Conservation (phyloP, 1,140 invertebrate genomes). For the Eueides isabella region DNA sequence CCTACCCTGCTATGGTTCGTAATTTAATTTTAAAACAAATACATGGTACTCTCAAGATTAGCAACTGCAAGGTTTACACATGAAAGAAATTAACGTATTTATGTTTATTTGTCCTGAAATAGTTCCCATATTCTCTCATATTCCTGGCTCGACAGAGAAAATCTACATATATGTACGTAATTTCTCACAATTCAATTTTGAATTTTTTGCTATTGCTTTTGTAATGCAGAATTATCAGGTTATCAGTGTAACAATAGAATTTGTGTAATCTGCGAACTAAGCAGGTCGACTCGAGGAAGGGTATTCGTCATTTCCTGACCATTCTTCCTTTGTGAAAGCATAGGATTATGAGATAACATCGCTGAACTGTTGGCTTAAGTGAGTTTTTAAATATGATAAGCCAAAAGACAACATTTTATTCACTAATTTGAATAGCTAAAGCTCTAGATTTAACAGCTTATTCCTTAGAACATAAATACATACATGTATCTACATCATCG, state of each 20-base stretch:
- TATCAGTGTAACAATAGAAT: slow-evolving; percentile 39
- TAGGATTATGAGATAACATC: slow-evolving; percentile 15
- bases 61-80: too few species aligned
- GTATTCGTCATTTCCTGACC: slow-evolving; percentile 64
- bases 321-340: slow-evolving; percentile 21
- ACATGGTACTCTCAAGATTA: too few species aligned
- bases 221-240: slow-evolving; percentile 41
- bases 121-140: neutral
- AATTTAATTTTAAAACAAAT: too few species aligned
- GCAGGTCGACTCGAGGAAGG: slow-evolving; percentile 36
- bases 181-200: neutral
- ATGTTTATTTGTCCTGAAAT: neutral
- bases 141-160: neutral
- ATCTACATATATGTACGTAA: neutral
- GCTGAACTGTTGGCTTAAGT: slow-evolving; percentile 10
- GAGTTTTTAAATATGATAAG: slow-evolving; percentile 10
- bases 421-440: slow-evolving; percentile 5
- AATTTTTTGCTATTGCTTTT: neutral
- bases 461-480: neutral
- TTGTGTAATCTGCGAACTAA: slow-evolving; percentile 47
- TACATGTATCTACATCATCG: too few species aligned
- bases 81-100: too few species aligned
- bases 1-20: too few species aligned
- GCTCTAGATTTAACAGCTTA: slow-evolving; percentile 1
- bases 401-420: neutral